Evolutionary conservation across 64 coral and sea anemone genomes (phyloP), one percentile per base, ranked within the genome.

Genomic region (Catalaphyllia jardinei): DNA sequence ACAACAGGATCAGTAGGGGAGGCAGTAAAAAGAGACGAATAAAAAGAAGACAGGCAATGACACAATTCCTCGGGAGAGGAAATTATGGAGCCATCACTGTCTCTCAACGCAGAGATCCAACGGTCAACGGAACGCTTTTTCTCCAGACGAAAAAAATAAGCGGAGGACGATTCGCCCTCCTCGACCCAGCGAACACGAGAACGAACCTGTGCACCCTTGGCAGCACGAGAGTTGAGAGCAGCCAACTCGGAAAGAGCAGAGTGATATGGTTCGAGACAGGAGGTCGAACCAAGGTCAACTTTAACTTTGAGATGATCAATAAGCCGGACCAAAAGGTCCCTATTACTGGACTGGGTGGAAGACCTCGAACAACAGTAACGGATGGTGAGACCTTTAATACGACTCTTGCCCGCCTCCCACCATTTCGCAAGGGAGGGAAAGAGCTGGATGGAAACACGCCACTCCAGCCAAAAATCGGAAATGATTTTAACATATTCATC

Each of bases 321-420:
- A 10, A 67, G 60, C 0, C 29, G 29, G 1, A 54, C 25, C 1
- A 72, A 59, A 10, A 17, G 49, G 28, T 77, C 51, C n/a, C 31
- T 31, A 7, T 79, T 55, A 12, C 22, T 20, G 20, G 31, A 67
- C 1, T 29, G 31, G 2, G 15, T 2, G 8, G 0, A 1, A 1
- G 52, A 30, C 0, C 50, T 30, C 10, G 4, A 1, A 0, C 4
- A n/a, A 33, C 29, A 89, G 24, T 71, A 78, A 0, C 51, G 11
- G 0, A 78, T 76, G 1, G 72, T 15, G 3, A 61, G 52, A 8
- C 78, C 46, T 19, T 83, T 83, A 2, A 93, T 59, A 25, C 29
- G 25, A 1, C 10, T 3, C 18, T 94, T 94, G 1, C 88, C 74
- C 0, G 12, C 29, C 0, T 90, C 88, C 93, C 93, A 94, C 80